Conservation (phyloP, 2,888 invertebrate species). For the Ramazzottius varieornatus region DNA sequence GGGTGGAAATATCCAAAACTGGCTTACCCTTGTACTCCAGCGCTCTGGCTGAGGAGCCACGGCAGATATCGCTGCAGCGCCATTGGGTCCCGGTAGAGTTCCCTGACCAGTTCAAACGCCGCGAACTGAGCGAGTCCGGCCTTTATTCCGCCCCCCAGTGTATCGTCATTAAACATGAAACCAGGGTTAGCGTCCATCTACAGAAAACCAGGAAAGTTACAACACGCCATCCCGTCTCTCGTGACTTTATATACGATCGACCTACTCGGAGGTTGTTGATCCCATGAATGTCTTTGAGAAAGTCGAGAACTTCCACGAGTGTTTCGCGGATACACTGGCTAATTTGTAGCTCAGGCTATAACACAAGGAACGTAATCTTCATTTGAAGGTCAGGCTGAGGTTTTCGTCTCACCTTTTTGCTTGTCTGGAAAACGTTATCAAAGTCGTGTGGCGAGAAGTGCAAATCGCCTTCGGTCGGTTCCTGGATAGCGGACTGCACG, state of each 20-base stretch:
- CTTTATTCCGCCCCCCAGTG: slow-evolving; percentile 79
- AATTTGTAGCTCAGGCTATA: slow-evolving; percentile 1
- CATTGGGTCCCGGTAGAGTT: slow-evolving; percentile 46
- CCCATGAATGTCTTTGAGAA: slow-evolving; percentile 81
- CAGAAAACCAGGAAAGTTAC: too few species aligned
- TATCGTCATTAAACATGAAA: slow-evolving; percentile 51
- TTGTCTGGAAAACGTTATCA: background rate
- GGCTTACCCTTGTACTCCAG: too few species aligned
- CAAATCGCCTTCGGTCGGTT: background rate
- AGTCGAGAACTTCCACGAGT: slow-evolving; percentile 69
- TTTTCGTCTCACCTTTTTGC: background rate
- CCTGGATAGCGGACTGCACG: slow-evolving; percentile 33
- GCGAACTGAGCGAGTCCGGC: slow-evolving; percentile 57
- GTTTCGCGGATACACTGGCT: slow-evolving; percentile 60
- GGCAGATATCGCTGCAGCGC: slow-evolving; percentile 55
- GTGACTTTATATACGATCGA: too few species aligned
- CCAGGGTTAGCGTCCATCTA: background rate
- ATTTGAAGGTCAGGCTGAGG: too few species aligned
- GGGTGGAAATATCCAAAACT: background rate
- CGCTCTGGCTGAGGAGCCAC: slow-evolving; percentile 59
- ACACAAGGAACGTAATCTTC: background rate
- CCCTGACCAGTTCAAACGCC: slow-evolving; percentile 70
- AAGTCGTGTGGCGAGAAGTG: background rate
- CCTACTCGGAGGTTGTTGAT: slow-evolving; percentile 76
- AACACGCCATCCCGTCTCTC: too few species aligned